A percentile compares a stretch with the other conserved stretches of the same genome.
phyloP scores from a whole-genome alignment of 2,888 invertebrate genomes.

The Drosophila tripunctata region DNA sequence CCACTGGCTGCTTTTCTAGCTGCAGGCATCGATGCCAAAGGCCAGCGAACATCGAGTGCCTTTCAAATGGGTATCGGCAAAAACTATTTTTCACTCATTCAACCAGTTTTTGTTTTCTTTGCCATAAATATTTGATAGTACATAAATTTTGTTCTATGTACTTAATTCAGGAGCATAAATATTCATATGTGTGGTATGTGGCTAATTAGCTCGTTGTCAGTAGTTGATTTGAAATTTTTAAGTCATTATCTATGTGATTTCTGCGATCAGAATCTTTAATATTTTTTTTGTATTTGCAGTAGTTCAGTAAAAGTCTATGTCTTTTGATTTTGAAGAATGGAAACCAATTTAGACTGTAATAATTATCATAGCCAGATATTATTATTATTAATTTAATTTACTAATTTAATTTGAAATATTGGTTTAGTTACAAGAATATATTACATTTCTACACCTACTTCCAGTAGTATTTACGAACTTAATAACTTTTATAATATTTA shows the following conservation, averaged over 20 bases:
- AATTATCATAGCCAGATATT: too few species aligned
- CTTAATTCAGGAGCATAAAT: constrained; percentile 25
- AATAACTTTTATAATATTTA: too few species aligned
- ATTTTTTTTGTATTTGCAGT: too few species aligned
- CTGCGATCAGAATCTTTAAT: too few species aligned
- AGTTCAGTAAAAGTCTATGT: too few species aligned
- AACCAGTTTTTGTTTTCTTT: background rate
- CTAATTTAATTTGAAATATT: too few species aligned
- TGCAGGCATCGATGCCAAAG: constrained; percentile 36
- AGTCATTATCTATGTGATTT: constrained; percentile 11
- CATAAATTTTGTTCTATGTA: constrained; percentile 13
- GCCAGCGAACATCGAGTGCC: constrained; percentile 16
- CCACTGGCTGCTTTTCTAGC: constrained; percentile 10
- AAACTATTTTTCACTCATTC: constrained; percentile 18
- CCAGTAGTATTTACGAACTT: too few species aligned
- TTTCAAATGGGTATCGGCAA: constrained; percentile 30
- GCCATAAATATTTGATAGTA: constrained; percentile 32
- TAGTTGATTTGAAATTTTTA: background rate
- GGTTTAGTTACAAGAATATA: too few species aligned
- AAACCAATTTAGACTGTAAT: too few species aligned
- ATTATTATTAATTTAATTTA: too few species aligned
- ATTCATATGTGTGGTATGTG: constrained; percentile 18
- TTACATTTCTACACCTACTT: too few species aligned
- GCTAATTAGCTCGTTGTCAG: constrained; percentile 26
- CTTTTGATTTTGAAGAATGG: too few species aligned